phyloP scores from a whole-genome alignment of 1,140 invertebrate genomes.

The Elysia chlorotica region DNA sequence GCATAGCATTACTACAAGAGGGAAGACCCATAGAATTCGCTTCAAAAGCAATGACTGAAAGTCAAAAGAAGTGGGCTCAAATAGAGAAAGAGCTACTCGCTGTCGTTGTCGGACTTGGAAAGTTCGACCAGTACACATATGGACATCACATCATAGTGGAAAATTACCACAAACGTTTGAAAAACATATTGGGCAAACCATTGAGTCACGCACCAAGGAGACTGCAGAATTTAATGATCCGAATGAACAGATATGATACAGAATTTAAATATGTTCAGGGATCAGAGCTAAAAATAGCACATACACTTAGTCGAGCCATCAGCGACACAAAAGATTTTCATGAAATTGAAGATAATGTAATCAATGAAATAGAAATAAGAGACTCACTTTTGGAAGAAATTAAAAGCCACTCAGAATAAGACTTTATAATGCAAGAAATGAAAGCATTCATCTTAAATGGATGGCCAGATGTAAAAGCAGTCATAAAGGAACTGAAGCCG shows the following conservation, averaged over 20 bases:
- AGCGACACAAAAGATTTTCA: no score
- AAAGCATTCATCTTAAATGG: not conserved
- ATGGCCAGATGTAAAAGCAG: not conserved
- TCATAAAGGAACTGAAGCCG: not conserved
- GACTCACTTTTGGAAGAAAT: not conserved
- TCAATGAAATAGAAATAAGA: not conserved
- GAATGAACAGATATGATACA: constrained; percentile 27
- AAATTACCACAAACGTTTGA: constrained; percentile 57
- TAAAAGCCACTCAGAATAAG: not conserved
- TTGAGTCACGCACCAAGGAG: constrained; percentile 22
- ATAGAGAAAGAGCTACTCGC: constrained; percentile 63
- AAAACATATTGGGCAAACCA: constrained; percentile 57
- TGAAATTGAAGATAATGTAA: not conserved
- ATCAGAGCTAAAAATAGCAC: constrained; percentile 23
- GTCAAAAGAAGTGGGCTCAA: constrained; percentile 62
- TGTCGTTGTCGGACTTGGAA: constrained; percentile 35
- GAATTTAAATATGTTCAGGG: constrained; percentile 23
- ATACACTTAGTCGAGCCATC: constrained; percentile 30
- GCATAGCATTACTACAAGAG: constrained; percentile 61
- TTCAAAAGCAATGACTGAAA: constrained; percentile 59
- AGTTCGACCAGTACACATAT: constrained; percentile 42
- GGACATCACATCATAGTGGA: constrained; percentile 31
- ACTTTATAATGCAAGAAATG: not conserved
- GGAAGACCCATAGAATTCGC: constrained; percentile 61
- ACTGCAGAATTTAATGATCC: constrained; percentile 26